Base-by-base conservation (phyloP, 2,888 invertebrate genomes). In the Subacronicta megacephala region DNA sequence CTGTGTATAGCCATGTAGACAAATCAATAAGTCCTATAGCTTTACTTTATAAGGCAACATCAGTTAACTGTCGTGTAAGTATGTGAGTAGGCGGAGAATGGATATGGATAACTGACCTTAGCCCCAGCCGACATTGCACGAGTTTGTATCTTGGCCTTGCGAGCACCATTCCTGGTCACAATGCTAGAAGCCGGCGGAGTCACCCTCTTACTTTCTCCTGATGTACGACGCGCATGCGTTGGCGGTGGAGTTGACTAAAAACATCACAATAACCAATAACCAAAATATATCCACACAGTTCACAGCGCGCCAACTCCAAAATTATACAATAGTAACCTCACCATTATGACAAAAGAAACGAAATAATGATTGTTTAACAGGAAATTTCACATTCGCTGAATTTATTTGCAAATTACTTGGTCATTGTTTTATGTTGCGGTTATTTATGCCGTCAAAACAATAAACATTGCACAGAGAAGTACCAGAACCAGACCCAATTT, bases 91-190 rank as follows among this genome's bases (percentile, higher is more conserved):
- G 75, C 53, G 70, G 41, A 17, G 33, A 40, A 44, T 43, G 43
- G 13, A 51, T 55, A 20, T 60, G 46, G 50, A 65, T 59, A 65
- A 53, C 49, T 71, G 83, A 93, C 94, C 84, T 94, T 94, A 52
- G 86, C 87, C 40, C 89, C 88, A 29, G 92, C 95, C 18, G 95
- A 90, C 95, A 95, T 95, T 33, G 96, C 95, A 45, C 96, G 92
- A 29, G 96, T 96, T 83, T 95, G 96, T 46, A 95, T 95, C 89
- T 95, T 96, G 51, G 95, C 95, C 83, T 95, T 95, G 68, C 95
- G 95, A 54, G 95, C 95, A 53, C 94, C 94, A 82, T 95, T 95
- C 78, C 96, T 92, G 52, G 96, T 96, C 17, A 95, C 90, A 62
- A 95, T 93, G 49, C 63, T 90, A n/a, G 92, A 85, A n/a, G 88